phyloP scores from a whole-genome alignment of 2,888 invertebrate species.

The Tillus elongatus region DNA sequence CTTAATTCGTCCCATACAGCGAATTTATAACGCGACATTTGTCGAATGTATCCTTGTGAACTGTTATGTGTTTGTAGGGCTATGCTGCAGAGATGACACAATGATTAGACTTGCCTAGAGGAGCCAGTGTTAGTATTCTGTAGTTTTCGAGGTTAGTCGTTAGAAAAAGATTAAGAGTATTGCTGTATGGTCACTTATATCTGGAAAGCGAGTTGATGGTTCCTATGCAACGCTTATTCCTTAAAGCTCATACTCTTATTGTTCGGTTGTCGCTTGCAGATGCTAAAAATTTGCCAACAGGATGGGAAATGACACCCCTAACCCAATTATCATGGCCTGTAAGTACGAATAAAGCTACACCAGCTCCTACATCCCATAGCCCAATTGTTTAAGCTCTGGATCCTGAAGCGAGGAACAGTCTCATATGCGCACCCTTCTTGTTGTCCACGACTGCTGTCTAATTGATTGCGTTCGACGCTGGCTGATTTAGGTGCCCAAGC shows the following conservation, averaged over 20 bases:
- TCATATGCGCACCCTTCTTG: slow-evolving; percentile 74
- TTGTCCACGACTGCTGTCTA: slow-evolving; percentile 83
- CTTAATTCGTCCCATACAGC: no score
- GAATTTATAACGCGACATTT: no score
- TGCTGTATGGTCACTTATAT: no score
- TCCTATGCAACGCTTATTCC: slow-evolving; percentile 94
- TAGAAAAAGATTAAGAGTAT: no score
- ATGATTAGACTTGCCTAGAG: no score
- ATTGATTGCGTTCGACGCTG: slow-evolving; percentile 71
- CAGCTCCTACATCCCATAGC: slow-evolving; percentile 94
- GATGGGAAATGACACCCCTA: slow-evolving; percentile 94
- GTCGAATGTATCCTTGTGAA: no score
- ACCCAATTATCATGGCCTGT: slow-evolving; percentile 99
- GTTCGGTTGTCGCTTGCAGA: slow-evolving; percentile 99
- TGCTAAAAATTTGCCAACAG: slow-evolving; percentile 94
- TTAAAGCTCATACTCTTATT: slow-evolving; percentile 95
- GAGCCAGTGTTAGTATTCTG: no score
- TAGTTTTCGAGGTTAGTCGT: no score
- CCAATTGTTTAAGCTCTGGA: slow-evolving; percentile 94
- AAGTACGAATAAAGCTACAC: slow-evolving; percentile 85
- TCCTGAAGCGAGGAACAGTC: slow-evolving; percentile 94
- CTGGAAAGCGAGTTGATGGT: no score
- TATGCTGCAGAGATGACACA: no score
- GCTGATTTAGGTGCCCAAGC: slow-evolving; percentile 93
- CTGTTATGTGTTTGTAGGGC: no score